Evolutionary conservation across 2,797 vertebrate species (phyloP), one percentile per base, ranked within the genome.

Genomic region (Apodemus agrarius): DNA sequence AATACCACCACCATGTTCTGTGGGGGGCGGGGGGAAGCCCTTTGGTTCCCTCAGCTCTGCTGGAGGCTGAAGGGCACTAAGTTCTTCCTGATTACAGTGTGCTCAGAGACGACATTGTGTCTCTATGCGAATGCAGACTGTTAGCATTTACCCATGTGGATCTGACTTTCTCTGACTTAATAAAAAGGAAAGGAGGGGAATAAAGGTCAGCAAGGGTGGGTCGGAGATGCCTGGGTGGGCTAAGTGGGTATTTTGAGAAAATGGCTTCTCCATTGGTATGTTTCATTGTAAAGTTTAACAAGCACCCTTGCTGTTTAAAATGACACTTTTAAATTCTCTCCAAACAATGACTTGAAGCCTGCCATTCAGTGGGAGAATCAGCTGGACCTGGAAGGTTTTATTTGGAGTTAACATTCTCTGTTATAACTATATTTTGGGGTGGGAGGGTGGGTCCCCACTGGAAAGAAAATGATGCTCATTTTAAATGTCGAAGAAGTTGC

Each of bases 401-500:
- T 37, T 16, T 81, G n/a, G n/a, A 81, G 22, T 37, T 82, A 6
- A 37, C 54, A 82, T 81, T 81, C 54, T 81, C 22, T 59, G 13
- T 82, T 37, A 0, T 59, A 82, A 59, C 6, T 40, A 37, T 40
- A 59, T 82, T 82, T 59, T 16, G 67, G 16, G 67, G 11, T 7
- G 22, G 22, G 3, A 8, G 22, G 24, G 63, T 24, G 17, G 10
- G 17, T 34, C n/a, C 49, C 12, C 22, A 40, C n/a, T 40, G n/a
- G 13, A 59, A 82, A 37, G n/a, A 26, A 59, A 59, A 59, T 9
- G 7, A 82, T 72, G 98, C 98, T 99, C 98, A 99, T 98, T 99
- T 99, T 99, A 99, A 99, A 99, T 98, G 98, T 99, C 99, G 98
- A 99, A 96, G 98, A 99, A 99, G 99, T 67, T 34, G 14, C 98